Evolutionary conservation across 2,797 vertebrate species (phyloP), one percentile per base, ranked within the genome.

Genomic region (Malacoctenus gilli): DNA sequence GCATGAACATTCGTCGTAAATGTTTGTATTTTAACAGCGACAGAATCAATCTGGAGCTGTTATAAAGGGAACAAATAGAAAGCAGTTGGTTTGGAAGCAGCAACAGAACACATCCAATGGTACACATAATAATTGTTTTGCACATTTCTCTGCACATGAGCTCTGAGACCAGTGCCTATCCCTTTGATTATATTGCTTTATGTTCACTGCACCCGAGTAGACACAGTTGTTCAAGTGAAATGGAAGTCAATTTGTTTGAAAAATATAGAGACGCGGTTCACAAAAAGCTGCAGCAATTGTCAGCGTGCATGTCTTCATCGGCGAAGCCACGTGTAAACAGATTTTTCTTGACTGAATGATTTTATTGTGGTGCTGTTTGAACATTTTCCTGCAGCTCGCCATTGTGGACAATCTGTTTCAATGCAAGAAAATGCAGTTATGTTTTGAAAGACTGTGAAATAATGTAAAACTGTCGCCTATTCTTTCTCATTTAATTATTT

Each of bases 231-330:
- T 80, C 16, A 40, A 68, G 58, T 49, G 56, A 80, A 83, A 85
- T 85, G 59, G 75, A 82, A 88, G 66, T 80, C 69, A 79, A 78
- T 87, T 83, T 72, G 60, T 75, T 76, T 77, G 70, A 82, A 68
- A 83, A 84, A 89, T 85, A 79, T 61, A 60, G 61, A 38, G 51
- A 63, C 0, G 38, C 53, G 47, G 49, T 55, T 72, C 57, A 61
- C 21, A 58, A 62, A 77, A 77, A 68, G 61, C 66, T 59, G 62
- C 54, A 54, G 68, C 75, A 79, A 77, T 71, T 68, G 40, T 75
- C 47, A 50, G 31, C 22, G 57, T 74, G 43, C 68, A 58, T 69
- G 51, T 59, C 59, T 74, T 49, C 5, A 5, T 58, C 54, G 69
- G 48, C 50, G 13, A 43, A 66, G 32, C 31, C 31, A 51, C 46